Conservation (phyloP, 1,140 invertebrate species). For the Microplitis mediator region DNA sequence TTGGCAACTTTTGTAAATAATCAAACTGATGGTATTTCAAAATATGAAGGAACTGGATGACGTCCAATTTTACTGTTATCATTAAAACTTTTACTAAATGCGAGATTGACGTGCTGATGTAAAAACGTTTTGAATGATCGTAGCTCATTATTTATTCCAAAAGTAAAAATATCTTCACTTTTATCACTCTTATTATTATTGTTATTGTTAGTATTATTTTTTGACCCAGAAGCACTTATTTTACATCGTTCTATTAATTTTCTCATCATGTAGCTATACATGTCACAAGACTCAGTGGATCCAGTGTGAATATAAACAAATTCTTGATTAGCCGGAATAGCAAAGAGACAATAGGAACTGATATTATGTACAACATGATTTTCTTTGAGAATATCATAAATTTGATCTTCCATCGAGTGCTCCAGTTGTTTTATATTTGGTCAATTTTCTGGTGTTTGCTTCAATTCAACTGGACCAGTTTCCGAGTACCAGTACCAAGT, state of each 20-base stretch:
- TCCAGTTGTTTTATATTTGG: constrained; percentile 75
- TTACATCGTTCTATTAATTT: constrained; percentile 55
- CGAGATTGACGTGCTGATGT: constrained; percentile 77
- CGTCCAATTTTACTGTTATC: constrained; percentile 74
- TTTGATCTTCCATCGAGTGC: constrained; percentile 84
- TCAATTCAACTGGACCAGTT: constrained; percentile 59
- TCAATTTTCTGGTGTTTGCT: constrained; percentile 36
- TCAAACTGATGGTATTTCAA: constrained; percentile 69
- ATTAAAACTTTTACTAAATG: constrained; percentile 80
- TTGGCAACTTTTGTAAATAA: constrained; percentile 68
- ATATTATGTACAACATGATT: constrained; percentile 84
- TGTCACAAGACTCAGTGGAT: constrained; percentile 51
- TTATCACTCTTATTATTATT: constrained; percentile 39
- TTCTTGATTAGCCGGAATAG: constrained; percentile 86
- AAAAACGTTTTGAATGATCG: constrained; percentile 75
- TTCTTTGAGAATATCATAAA: constrained; percentile 86
- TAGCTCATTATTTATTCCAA: constrained; percentile 45
- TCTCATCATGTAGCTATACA: constrained; percentile 53
- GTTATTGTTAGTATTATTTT: constrained; percentile 39
- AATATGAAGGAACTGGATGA: constrained; percentile 66
- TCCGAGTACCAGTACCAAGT: constrained; percentile 81
- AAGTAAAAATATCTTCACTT: constrained; percentile 37
- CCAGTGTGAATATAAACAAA: constrained; percentile 80
- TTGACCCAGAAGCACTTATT: constrained; percentile 53
- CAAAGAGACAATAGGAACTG: constrained; percentile 83